Evolutionary conservation across 2,888 invertebrate species (phyloP).

Genomic region (Nomada goodeniana): DNA sequence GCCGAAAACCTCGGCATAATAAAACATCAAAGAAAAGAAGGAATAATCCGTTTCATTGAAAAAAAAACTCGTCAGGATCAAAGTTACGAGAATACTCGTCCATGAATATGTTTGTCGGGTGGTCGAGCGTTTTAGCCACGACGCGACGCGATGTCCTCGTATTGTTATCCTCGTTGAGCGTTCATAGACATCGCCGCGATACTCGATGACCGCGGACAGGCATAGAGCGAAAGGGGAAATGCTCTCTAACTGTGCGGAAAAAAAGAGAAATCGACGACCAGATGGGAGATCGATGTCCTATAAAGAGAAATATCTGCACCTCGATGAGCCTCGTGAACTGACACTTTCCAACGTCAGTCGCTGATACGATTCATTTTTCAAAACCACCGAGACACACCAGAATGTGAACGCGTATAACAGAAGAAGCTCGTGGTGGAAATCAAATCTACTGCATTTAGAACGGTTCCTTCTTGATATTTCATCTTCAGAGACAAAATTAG

Average conservation of each 20-base stretch:
- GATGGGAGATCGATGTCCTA: slow-evolving; percentile 74
- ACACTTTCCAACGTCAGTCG: slow-evolving; percentile 59
- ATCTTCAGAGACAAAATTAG: no score
- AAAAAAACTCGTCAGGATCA: neutral
- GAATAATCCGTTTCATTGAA: no score
- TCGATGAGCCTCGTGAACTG: slow-evolving; percentile 56
- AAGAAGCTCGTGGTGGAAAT: no score
- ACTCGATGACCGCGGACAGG: slow-evolving; percentile 65
- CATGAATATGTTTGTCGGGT: slow-evolving; percentile 14
- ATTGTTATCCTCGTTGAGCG: slow-evolving; percentile 66
- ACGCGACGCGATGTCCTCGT: slow-evolving; percentile 3
- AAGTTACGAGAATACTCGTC: neutral
- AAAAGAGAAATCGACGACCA: slow-evolving; percentile 75
- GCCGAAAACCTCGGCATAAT: no score
- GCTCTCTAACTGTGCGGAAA: slow-evolving; percentile 72
- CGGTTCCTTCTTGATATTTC: no score
- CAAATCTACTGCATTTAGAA: no score
- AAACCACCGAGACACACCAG: neutral
- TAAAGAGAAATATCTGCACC: slow-evolving; percentile 70
- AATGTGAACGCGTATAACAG: no score
- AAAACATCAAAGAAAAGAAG: no score
- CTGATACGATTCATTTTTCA: slow-evolving; percentile 41
- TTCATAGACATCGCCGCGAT: slow-evolving; percentile 56
- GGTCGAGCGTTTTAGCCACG: slow-evolving; percentile 5
- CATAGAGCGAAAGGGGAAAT: slow-evolving; percentile 73